Evolutionary conservation across 2,113 vertebrate species (phyloP).

Genomic region (Girardinichthys multiradiatus): DNA sequence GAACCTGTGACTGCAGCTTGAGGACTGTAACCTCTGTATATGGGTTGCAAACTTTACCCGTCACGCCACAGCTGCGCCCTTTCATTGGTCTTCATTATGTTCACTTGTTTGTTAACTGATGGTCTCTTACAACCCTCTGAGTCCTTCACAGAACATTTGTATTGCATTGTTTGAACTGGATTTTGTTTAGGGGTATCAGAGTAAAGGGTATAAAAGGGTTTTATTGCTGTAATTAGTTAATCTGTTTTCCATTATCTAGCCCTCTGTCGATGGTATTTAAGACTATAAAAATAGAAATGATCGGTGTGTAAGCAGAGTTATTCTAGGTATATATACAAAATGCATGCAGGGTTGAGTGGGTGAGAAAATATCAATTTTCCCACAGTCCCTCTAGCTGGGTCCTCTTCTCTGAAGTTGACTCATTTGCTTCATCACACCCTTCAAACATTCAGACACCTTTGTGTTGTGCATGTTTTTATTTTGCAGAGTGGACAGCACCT

Average conservation of each 20-base stretch:
- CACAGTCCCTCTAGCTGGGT: constrained; percentile 40
- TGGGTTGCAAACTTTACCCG: no score
- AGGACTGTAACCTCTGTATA: no score
- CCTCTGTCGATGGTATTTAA: constrained; percentile 65
- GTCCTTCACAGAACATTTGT: not conserved
- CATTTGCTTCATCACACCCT: constrained; percentile 57
- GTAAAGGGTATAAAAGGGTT: not conserved
- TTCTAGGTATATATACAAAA: constrained; percentile 58
- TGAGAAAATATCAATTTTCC: no score
- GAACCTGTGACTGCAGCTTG: no score
- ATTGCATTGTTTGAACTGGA: not conserved
- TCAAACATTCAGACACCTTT: constrained; percentile 53
- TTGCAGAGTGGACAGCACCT: constrained; percentile 31
- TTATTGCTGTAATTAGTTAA: constrained; percentile 51
- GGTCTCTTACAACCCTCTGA: not conserved
- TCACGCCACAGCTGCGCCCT: no score
- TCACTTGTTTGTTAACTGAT: not conserved
- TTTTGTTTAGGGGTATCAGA: not conserved
- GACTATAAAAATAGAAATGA: constrained; percentile 70
- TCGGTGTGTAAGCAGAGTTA: constrained; percentile 75
- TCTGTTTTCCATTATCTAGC: constrained; percentile 63
- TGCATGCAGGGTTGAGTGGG: constrained; percentile 51
- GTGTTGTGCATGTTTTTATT: constrained; percentile 54
- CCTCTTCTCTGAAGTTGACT: constrained; percentile 46
- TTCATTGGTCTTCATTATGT: not conserved